These are phyloP conservation scores for Sebastes melanostomus DNA, from an alignment of 2,797 vertebrate genomes.

Conservation along the genomic window DNA sequence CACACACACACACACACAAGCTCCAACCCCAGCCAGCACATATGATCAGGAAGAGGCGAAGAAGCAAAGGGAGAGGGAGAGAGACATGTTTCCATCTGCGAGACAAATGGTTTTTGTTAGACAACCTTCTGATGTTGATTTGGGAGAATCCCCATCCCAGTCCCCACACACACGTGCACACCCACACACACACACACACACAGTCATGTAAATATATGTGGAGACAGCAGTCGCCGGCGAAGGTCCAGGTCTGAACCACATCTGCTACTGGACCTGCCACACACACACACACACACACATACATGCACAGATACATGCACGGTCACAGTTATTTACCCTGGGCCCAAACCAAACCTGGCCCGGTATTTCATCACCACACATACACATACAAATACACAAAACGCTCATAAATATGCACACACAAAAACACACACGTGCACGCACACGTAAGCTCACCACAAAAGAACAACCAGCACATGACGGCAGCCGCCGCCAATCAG, in stretches of 20 bases:
- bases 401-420: conserved; percentile 54
- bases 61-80: conserved; percentile 45
- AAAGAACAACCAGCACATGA: conserved; percentile 79
- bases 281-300: conserved; percentile 41
- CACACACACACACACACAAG: conserved; percentile 17
- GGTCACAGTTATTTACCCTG: conserved; percentile 52
- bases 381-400: conserved; percentile 54
- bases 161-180: conserved; percentile 23
- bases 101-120: conserved; percentile 85
- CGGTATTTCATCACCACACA: conserved; percentile 59
- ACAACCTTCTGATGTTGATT: conserved; percentile 83
- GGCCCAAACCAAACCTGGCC: conserved; percentile 69
- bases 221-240: conserved; percentile 74
- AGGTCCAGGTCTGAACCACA: conserved; percentile 77
- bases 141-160: conserved; percentile 78
- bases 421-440: conserved; percentile 26
- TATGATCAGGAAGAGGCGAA: conserved; percentile 72
- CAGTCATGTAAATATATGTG: conserved; percentile 76
- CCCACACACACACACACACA: conserved; percentile 51
- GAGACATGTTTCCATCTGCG: conserved; percentile 80
- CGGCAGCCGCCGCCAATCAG: conserved; percentile 76
- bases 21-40: conserved; percentile 68
- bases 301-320: not conserved
- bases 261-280: conserved; percentile 78
- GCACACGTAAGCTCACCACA: conserved; percentile 69